Evolutionary conservation across 2,888 invertebrate genomes (phyloP).

Genomic region (Barypeithes pellucidus): DNA sequence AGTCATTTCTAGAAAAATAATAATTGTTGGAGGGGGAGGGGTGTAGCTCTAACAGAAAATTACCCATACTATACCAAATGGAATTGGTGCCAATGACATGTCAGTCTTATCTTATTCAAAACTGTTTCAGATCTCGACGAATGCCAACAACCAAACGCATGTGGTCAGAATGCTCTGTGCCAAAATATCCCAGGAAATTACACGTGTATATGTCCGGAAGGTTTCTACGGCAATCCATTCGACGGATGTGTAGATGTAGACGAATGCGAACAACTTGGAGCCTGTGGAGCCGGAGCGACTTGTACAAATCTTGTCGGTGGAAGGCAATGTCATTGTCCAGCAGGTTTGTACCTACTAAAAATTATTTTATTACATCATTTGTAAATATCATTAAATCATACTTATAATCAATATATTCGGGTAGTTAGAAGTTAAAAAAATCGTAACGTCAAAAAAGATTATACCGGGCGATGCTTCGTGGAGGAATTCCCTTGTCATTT

Average conservation of each 20-base stretch:
- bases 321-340: constrained; percentile 88
- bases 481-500: no score
- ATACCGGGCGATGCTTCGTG: no score
- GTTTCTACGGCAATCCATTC: constrained; percentile 89
- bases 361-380: neutral
- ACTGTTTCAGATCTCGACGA: constrained; percentile 85
- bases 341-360: constrained; percentile 67
- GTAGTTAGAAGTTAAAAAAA: no score
- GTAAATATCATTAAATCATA: no score
- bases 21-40: no score
- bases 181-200: constrained; percentile 90
- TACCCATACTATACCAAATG: no score
- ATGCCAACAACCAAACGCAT: constrained; percentile 86
- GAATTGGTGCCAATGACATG: no score
- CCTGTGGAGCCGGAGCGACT: constrained; percentile 85
- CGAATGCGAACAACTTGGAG: constrained; percentile 82
- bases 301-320: constrained; percentile 88
- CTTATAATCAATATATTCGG: no score
- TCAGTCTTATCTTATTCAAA: neutral
- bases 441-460: no score
- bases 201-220: constrained; percentile 87
- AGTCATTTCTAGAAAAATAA: no score
- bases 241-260: constrained; percentile 86
- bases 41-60: no score
- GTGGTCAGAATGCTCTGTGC: constrained; percentile 87